A percentile compares a stretch with the other conserved stretches of the same genome.
These are phyloP conservation scores for Enoplosus armatus DNA, from an alignment of 2,797 vertebrate species.

Conservation along the genomic window DNA sequence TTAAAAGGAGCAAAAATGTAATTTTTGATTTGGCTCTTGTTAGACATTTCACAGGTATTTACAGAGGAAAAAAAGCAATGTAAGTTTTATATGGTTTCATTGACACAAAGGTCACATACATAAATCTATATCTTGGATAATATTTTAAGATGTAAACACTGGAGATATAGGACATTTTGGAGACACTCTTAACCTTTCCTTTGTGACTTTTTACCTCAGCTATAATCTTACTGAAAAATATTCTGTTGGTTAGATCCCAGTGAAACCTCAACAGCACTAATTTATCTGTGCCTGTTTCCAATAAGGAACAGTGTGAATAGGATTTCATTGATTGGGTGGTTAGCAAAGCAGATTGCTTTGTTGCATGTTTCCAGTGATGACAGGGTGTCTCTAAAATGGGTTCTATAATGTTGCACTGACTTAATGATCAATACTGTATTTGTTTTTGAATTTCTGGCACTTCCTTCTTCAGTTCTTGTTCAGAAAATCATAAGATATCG, in stretches of 20 bases:
- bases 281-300: conserved; percentile 24
- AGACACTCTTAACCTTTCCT: conserved; percentile 6
- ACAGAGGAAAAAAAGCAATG: background rate
- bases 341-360: conserved; percentile 32
- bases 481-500: conserved; percentile 11
- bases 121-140: background rate
- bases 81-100: background rate
- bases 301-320: conserved; percentile 33
- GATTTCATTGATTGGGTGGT: conserved; percentile 47
- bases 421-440: conserved; percentile 39
- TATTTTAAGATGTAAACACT: conserved; percentile 10
- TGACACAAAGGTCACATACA: background rate
- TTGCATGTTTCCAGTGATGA: conserved; percentile 37
- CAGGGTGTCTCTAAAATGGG: conserved; percentile 25
- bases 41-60: background rate
- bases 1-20: background rate
- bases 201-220: background rate
- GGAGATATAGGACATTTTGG: background rate
- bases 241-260: background rate
- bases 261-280: conserved; percentile 22
- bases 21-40: background rate
- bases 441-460: conserved; percentile 15
- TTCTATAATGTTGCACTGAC: conserved; percentile 22
- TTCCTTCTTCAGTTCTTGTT: conserved; percentile 5
- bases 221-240: background rate